Base-by-base conservation (phyloP, 1,140 invertebrate species). In the Drosophila pandora region DNA sequence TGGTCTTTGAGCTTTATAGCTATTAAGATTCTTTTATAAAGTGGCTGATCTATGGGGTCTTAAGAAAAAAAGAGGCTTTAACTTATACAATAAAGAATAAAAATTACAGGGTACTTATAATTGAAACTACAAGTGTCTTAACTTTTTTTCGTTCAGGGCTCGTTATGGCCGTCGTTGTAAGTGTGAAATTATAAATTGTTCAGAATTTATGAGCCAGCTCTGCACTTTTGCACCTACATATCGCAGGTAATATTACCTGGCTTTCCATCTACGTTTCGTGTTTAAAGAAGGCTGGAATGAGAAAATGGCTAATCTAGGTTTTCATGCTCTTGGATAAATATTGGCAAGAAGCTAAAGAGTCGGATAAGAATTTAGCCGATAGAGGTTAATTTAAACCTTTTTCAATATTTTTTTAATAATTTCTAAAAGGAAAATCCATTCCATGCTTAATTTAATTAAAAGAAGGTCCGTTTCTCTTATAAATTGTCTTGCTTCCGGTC, bases 151-250 rank as follows among this genome's bases (percentile, higher is more conserved):
- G 2, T 34, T 25, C 30, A 8, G 8, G 45, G 43, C 80, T 85
- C 76, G 76, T 85, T 83, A 85, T 76, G 68, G 67, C 28, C 30
- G 21, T 21, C 13, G 12, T 52, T 53, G 73, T 63, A 84, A 82
- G 81, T 84, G 81, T 84, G 81, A 84, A 84, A 84, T 84, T 84
- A 84, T 84, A 84, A 84, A 87, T 84, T 84, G 82, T 62, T 25
- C 56, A 54, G 43, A 87, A 84, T 84, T 84, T 84, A 84, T 84
- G 81, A 60, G 77, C 67, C 78, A 74, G 87, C 74, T 77, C 73
- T 54, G 53, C 53, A 68, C 49, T 57, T 60, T 74, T 70, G 50
- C 67, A 68, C 48, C 52, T 43, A 64, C 48, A 37, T 10, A 37
- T 37, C 23, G 37, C 72, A 61, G 59, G 72, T 77, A 56, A 64